A percentile compares a stretch with the other conserved stretches of the same genome.
Conservation (phyloP, 2,113 vertebrate genomes). For the Hylia prasina region DNA sequence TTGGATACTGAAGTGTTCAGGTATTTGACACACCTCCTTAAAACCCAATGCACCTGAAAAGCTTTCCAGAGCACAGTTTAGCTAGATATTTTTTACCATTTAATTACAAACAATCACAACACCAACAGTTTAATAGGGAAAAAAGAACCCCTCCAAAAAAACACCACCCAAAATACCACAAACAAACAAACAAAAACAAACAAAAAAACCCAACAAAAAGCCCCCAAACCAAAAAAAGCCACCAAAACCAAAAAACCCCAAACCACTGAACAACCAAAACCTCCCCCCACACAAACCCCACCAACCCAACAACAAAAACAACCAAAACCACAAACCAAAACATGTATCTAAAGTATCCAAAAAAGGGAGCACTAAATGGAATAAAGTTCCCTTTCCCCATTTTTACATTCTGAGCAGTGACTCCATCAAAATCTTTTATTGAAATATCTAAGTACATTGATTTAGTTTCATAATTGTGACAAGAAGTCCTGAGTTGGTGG, state of each 20-base stretch:
- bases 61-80: conserved; percentile 67
- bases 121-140: conserved; percentile 64
- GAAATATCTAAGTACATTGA: conserved; percentile 74
- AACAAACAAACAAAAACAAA: background rate
- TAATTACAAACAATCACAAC: conserved; percentile 69
- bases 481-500: conserved; percentile 93
- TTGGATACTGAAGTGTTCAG: conserved; percentile 70
- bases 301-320: background rate
- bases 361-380: conserved; percentile 74
- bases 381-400: conserved; percentile 78
- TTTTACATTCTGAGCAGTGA: conserved; percentile 89
- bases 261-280: background rate
- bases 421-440: conserved; percentile 76
- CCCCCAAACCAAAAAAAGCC: background rate
- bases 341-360: conserved; percentile 64
- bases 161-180: background rate
- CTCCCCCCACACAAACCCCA: background rate
- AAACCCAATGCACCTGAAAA: conserved; percentile 70
- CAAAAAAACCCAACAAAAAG: background rate
- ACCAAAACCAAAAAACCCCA: background rate
- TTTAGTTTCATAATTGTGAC: conserved; percentile 72
- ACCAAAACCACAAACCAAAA: background rate
- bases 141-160: background rate
- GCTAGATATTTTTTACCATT: conserved; percentile 61
- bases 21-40: conserved; percentile 47